A percentile compares a stretch with the other conserved stretches of the same genome.
These are phyloP conservation scores for Scaptomyza tumidula DNA, from an alignment of 2,888 invertebrate genomes.

Conservation along the genomic window DNA sequence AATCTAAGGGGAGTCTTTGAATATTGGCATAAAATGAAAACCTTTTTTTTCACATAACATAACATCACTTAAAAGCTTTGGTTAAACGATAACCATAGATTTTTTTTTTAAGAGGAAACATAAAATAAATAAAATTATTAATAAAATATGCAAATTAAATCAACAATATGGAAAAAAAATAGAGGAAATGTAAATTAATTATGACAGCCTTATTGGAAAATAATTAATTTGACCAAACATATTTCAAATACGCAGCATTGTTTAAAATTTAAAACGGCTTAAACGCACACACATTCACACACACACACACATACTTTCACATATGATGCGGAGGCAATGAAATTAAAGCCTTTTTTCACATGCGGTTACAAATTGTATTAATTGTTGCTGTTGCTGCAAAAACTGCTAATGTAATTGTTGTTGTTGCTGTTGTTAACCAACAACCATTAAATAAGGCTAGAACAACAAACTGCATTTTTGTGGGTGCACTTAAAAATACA, in stretches of 20 bases:
- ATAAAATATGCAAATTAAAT: slow-evolving; percentile 32
- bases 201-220: slow-evolving; percentile 55
- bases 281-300: slow-evolving; percentile 4
- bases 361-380: slow-evolving; percentile 63
- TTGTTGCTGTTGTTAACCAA: slow-evolving; percentile 10
- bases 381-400: slow-evolving; percentile 45
- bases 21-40: slow-evolving; percentile 5
- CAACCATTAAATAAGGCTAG: slow-evolving; percentile 55
- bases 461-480: slow-evolving; percentile 16
- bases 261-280: slow-evolving; percentile 20
- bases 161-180: slow-evolving; percentile 4
- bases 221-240: slow-evolving; percentile 64
- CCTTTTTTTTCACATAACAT: slow-evolving; percentile 2
- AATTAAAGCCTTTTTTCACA: slow-evolving; percentile 61
- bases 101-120: slow-evolving; percentile 40
- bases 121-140: slow-evolving; percentile 20
- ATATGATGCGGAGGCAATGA: slow-evolving; percentile 30
- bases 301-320: slow-evolving; percentile 6
- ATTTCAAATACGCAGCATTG: slow-evolving; percentile 43
- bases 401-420: slow-evolving; percentile 2
- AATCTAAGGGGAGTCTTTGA: background rate
- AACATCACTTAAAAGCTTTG: slow-evolving; percentile 8
- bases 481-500: slow-evolving; percentile 21
- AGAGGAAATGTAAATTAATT: slow-evolving; percentile 55
- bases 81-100: slow-evolving; percentile 27